These are phyloP conservation scores for Herpetotheres cachinnans DNA, from an alignment of 2,113 vertebrate species.

Conservation along the genomic window DNA sequence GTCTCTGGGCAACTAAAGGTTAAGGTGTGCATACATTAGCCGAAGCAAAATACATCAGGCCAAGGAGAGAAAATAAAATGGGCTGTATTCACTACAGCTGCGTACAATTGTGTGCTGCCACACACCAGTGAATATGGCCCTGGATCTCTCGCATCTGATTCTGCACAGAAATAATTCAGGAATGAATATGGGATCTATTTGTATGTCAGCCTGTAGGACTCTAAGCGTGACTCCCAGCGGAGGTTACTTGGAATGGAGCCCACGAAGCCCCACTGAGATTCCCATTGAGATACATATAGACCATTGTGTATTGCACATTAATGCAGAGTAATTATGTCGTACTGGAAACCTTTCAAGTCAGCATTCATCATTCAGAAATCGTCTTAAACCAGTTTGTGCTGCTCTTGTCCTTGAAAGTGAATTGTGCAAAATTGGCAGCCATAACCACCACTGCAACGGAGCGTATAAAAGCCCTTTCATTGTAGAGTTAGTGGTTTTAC, in stretches of 20 bases:
- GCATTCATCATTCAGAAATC: conserved; percentile 58
- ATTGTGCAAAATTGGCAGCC: conserved; percentile 33
- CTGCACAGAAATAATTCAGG: conserved; percentile 13
- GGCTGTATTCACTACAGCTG: neutral
- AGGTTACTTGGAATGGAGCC: neutral
- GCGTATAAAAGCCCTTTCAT: conserved; percentile 56
- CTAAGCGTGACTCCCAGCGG: neutral
- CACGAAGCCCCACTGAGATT: conserved; percentile 17
- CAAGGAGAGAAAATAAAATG: neutral
- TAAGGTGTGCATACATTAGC: neutral
- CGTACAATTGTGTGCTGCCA: neutral
- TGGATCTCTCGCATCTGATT: neutral
- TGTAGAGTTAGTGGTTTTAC: conserved; percentile 13
- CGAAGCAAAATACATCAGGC: neutral
- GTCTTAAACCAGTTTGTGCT: conserved; percentile 53
- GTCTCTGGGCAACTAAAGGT: neutral
- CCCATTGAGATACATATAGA: conserved; percentile 55
- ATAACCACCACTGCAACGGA: conserved; percentile 18
- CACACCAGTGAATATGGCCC: neutral
- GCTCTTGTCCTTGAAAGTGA: conserved; percentile 45
- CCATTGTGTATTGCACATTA: conserved; percentile 41
- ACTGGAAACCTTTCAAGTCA: conserved; percentile 58
- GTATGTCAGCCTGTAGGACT: conserved; percentile 16
- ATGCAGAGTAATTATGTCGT: conserved; percentile 49
- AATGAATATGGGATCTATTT: conserved; percentile 40